Conservation (phyloP, 2,797 vertebrate species). For the Peromyscus eremicus region DNA sequence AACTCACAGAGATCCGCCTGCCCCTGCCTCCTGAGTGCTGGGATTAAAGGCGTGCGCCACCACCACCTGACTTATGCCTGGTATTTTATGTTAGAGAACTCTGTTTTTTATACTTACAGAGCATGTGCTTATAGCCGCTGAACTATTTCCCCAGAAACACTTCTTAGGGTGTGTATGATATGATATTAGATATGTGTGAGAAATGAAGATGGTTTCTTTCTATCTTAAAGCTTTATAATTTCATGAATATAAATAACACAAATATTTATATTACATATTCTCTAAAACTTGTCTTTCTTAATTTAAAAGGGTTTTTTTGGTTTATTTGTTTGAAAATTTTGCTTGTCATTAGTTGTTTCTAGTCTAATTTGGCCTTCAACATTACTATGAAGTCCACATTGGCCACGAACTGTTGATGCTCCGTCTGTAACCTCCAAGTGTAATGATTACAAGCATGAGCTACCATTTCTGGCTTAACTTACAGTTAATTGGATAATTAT, state of each 20-base stretch:
- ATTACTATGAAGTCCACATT: not conserved
- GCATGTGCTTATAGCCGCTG: not conserved
- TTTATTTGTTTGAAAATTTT: not conserved
- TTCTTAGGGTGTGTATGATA: not conserved
- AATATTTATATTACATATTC: not conserved
- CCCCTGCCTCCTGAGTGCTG: no score
- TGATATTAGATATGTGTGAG: slow-evolving; percentile 21
- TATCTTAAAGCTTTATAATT: not conserved
- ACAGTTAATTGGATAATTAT: not conserved
- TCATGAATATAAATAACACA: slow-evolving; percentile 33
- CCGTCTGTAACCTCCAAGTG: no score
- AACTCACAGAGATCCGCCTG: no score
- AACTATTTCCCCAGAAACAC: not conserved
- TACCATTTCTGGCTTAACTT: not conserved
- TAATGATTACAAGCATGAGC: not conserved
- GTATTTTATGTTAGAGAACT: not conserved
- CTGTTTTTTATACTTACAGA: not conserved
- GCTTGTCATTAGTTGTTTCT: not conserved
- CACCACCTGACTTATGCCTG: no score
- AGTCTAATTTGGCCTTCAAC: not conserved
- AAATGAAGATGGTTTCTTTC: slow-evolving; percentile 17
- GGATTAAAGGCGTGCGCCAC: no score
- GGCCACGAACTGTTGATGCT: not conserved
- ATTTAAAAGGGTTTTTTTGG: not conserved
- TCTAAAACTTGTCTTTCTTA: not conserved